phyloP scores from a whole-genome alignment of 2,888 invertebrate genomes.

The Tinea semifulvella region DNA sequence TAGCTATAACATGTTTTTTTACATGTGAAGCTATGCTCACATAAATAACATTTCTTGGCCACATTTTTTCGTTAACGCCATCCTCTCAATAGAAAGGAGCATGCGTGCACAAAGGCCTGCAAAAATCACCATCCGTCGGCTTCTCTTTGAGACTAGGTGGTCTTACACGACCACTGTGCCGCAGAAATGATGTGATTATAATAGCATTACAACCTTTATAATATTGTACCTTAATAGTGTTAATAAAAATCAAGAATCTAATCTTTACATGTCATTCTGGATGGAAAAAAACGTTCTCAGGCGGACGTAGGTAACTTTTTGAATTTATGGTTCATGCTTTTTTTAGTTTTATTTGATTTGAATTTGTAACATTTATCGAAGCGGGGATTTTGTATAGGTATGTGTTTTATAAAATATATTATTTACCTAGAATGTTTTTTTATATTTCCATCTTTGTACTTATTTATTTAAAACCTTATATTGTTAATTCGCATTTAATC shows the following conservation, averaged over 20 bases:
- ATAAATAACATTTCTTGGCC: conserved; percentile 9
- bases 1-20: no score
- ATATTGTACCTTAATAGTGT: conserved; percentile 15
- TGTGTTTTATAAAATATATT: no score
- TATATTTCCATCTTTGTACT: no score
- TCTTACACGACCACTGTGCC: conserved; percentile 23
- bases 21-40: conserved; percentile 3
- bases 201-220: conserved; percentile 44
- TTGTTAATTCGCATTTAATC: no score
- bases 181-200: conserved; percentile 55
- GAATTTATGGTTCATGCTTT: neutral
- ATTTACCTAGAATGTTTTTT: no score
- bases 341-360: neutral
- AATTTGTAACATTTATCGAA: neutral
- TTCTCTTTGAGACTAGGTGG: conserved; percentile 61
- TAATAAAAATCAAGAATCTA: conserved; percentile 12
- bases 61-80: conserved; percentile 22
- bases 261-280: conserved; percentile 11
- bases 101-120: conserved; percentile 47
- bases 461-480: no score
- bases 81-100: conserved; percentile 43
- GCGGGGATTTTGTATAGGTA: no score
- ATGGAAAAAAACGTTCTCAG: neutral
- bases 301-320: neutral
- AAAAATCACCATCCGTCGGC: conserved; percentile 57